Evolutionary conservation across 2,797 vertebrate genomes (phyloP).

Genomic region (Channallabes apus): DNA sequence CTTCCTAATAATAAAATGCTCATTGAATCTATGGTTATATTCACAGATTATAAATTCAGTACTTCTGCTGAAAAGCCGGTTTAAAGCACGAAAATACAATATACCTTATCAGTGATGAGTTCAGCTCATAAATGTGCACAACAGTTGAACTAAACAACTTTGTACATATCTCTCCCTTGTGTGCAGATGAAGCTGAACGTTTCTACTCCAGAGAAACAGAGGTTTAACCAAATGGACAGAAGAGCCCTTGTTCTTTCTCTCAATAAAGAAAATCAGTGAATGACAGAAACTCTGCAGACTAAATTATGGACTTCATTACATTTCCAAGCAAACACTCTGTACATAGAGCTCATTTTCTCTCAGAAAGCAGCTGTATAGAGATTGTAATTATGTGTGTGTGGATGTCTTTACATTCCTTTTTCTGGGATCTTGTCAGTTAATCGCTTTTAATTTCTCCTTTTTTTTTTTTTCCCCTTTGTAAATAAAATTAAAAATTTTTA

Average conservation of each 20-base stretch:
- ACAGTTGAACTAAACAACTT: not conserved
- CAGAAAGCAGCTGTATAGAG: constrained; percentile 7
- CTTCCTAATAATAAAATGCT: no score
- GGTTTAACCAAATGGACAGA: constrained; percentile 65
- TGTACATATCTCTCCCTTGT: not conserved
- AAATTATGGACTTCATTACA: not conserved
- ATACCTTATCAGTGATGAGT: not conserved
- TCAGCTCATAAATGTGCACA: not conserved
- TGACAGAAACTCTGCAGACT: not conserved
- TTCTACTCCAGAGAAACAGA: constrained; percentile 71
- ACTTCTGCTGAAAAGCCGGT: not conserved
- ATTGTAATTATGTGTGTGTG: constrained; percentile 7
- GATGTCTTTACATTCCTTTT: not conserved
- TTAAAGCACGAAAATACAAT: not conserved
- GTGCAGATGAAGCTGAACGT: constrained; percentile 71
- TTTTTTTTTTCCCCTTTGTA: constrained; percentile 56
- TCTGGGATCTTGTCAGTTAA: constrained; percentile 28
- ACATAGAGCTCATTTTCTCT: constrained; percentile 27
- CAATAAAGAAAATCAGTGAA: constrained; percentile 73
- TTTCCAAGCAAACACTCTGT: constrained; percentile 35
- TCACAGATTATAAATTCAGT: not conserved
- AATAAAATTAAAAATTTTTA: constrained; percentile 66
- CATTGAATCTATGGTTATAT: not conserved
- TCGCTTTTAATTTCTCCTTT: no score
- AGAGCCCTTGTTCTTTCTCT: constrained; percentile 66